phyloP scores from a whole-genome alignment of 2,113 vertebrate genomes.

The Thermophis baileyi region DNA sequence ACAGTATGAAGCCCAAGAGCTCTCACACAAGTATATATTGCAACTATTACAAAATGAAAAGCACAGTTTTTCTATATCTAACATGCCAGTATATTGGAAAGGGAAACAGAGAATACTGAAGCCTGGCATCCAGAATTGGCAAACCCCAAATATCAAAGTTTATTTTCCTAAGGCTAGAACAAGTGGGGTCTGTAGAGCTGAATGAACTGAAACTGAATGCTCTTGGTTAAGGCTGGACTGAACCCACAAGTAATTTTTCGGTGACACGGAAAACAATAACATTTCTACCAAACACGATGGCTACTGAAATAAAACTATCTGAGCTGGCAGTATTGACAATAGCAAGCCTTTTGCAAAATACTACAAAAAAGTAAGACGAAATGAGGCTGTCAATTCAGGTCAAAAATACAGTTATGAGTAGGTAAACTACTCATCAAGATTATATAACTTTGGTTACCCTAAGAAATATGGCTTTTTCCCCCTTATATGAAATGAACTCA shows the following conservation, averaged over 20 bases:
- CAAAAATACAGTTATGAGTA: background rate
- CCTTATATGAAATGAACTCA: background rate
- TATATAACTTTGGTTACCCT: background rate
- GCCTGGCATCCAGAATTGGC: background rate
- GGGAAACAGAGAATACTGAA: background rate
- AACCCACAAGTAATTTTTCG: background rate
- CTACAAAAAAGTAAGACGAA: background rate
- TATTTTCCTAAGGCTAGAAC: background rate
- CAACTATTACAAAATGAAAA: background rate
- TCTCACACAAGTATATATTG: too few relatives aligned
- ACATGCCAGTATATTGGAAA: background rate
- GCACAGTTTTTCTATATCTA: background rate
- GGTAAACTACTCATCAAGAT: background rate
- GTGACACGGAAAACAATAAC: background rate
- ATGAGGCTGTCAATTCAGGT: background rate
- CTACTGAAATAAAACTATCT: background rate
- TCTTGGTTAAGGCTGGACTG: background rate
- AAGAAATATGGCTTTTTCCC: background rate
- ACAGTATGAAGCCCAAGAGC: background rate
- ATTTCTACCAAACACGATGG: background rate
- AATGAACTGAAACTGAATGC: background rate
- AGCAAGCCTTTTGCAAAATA: background rate
- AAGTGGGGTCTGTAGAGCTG: background rate
- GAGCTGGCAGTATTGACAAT: background rate
- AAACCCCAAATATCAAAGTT: background rate